Base-by-base conservation (phyloP, 2,113 vertebrate genomes). In the Menura novaehollandiae region DNA sequence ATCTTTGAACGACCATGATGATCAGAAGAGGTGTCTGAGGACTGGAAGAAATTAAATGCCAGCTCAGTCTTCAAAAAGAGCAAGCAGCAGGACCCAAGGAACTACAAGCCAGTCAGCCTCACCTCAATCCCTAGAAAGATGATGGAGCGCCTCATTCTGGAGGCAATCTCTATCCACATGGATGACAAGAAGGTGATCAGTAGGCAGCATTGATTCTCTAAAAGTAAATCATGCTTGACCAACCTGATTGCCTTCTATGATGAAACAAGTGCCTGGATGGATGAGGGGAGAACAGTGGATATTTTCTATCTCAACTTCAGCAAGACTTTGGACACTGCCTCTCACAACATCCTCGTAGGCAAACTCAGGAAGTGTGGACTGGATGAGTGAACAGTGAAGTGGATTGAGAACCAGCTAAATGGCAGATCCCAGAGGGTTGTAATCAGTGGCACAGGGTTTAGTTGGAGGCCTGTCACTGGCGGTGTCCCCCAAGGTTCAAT, bases 381-480 rank as follows among this genome's bases (percentile, higher is more conserved):
- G 52, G 32, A 59, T 35, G 52, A 59, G 53, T 43, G 35, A 35
- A 43, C 26, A 51, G 21, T 5, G 13, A 86, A 26, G 22, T 51
- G 53, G 62, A 35, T 19, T 35, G 62, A 32, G 35, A 67, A 58
- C 7, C 30, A 35, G 2, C 35, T 17, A 26, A 67, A 76, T 9
- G n/a, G 16, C 43, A n/a, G 8, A 7, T 56, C 2, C 2, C 15
- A 67, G 23, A 67, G 71, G 13, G 30, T 3, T 3, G 3, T 30
- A 26, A 58, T 26, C 13, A 30, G 35, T 24, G 20, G 30, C 16
- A n/a, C 15, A 49, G 51, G 24, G 23, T 56, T 30, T 13, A 15
- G 5, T 2, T 56, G 24, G 0, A 75, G 43, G 43, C 16, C 30
- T 49, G 24, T 41, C 60, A 49, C 5, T 8, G 0, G n/a, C 2